phyloP scores from a whole-genome alignment of 2,888 invertebrate genomes.

The Hoplodrina blanda region DNA sequence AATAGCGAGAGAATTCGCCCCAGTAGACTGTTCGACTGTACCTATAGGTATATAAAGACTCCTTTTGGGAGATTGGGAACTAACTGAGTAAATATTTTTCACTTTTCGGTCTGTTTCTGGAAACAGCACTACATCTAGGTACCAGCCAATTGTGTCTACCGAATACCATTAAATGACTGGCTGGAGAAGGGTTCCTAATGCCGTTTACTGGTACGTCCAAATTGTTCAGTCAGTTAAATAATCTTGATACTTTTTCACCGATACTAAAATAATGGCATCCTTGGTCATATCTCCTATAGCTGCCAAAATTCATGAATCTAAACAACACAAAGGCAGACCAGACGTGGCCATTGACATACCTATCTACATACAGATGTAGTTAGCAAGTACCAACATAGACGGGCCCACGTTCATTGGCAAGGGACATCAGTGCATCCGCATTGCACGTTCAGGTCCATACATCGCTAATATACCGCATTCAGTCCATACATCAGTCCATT shows the following conservation, averaged over 20 bases:
- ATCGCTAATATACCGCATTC: conserved; percentile 67
- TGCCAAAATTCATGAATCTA: no score
- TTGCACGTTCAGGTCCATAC: conserved; percentile 64
- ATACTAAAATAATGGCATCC: no score
- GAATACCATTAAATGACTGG: no score
- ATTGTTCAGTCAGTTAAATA: no score
- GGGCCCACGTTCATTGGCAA: conserved; percentile 81
- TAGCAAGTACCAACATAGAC: conserved; percentile 46
- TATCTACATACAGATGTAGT: conserved; percentile 17
- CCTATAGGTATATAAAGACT: neutral
- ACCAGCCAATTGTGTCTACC: no score
- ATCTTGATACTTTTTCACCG: no score
- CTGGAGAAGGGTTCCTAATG: no score
- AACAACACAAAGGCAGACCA: neutral
- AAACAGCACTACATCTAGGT: no score
- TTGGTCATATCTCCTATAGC: no score
- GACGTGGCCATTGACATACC: neutral
- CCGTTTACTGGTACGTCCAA: no score
- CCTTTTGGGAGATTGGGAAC: neutral
- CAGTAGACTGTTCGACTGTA: neutral
- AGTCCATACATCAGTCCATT: conserved; percentile 83
- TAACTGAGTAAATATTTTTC: neutral
- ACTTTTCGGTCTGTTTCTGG: neutral
- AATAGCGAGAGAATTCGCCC: neutral
- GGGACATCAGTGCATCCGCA: conserved; percentile 82